These are phyloP conservation scores for Drosophila kanapiae DNA, from an alignment of 1,140 invertebrate genomes.

Conservation along the genomic window DNA sequence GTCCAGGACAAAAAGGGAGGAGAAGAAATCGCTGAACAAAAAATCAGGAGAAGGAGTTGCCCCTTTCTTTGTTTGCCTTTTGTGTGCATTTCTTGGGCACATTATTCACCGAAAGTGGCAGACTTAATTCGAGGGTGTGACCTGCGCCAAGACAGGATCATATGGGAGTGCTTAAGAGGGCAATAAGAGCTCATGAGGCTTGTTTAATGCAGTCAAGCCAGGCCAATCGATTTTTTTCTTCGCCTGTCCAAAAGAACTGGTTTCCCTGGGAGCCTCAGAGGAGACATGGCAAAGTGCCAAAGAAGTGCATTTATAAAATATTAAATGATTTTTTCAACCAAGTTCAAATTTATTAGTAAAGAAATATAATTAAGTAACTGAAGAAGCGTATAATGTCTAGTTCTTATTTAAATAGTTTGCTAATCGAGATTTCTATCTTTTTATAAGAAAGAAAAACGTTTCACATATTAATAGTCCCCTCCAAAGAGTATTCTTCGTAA, in stretches of 20 bases:
- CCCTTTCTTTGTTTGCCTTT: slow-evolving; percentile 47
- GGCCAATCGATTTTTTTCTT: slow-evolving; percentile 31
- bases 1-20: slow-evolving; percentile 12
- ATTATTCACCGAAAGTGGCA: slow-evolving; percentile 77
- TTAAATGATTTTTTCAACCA: not conserved
- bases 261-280: not conserved
- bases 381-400: too few species aligned
- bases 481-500: not conserved
- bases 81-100: slow-evolving; percentile 38
- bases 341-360: not conserved
- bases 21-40: not conserved
- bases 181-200: slow-evolving; percentile 50
- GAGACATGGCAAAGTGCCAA: not conserved
- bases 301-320: slow-evolving; percentile 4
- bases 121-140: slow-evolving; percentile 76
- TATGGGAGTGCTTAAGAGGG: slow-evolving; percentile 58
- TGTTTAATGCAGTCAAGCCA: slow-evolving; percentile 38
- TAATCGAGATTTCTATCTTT: too few species aligned
- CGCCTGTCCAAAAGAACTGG: slow-evolving; percentile 20
- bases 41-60: slow-evolving; percentile 28
- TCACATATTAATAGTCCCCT: not conserved
- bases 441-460: not conserved
- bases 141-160: slow-evolving; percentile 61
- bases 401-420: too few species aligned
- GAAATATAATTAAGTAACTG: too few species aligned